Evolutionary conservation across 1,140 invertebrate genomes (phyloP).

Genomic region (Aphelenchoides avenae): DNA sequence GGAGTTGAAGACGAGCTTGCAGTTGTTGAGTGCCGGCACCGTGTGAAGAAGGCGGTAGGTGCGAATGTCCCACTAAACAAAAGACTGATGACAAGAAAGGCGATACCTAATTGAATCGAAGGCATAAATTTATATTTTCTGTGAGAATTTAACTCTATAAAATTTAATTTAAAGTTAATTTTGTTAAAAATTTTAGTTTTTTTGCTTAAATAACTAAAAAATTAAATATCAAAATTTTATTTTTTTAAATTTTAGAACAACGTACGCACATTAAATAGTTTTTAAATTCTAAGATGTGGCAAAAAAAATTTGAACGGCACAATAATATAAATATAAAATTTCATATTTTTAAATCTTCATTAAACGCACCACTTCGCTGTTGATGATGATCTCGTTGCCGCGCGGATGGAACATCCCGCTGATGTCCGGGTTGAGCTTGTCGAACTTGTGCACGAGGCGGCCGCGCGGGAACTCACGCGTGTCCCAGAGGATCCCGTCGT

Average conservation of each 20-base stretch:
- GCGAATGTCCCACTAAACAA: conserved; percentile 86
- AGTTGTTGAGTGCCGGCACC: conserved; percentile 83
- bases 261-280: conserved; percentile 3
- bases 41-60: conserved; percentile 89
- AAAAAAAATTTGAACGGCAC: conserved; percentile 3
- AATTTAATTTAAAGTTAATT: no score
- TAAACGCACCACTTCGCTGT: conserved; percentile 64
- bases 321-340: not conserved
- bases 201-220: conserved; percentile 17
- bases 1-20: conserved; percentile 66
- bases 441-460: conserved; percentile 81
- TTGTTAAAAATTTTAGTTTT: not conserved
- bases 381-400: conserved; percentile 67
- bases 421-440: conserved; percentile 88
- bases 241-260: conserved; percentile 22
- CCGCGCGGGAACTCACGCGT: conserved; percentile 68
- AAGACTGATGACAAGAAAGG: conserved; percentile 63
- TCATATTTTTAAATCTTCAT: conserved; percentile 16
- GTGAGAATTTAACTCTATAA: no score
- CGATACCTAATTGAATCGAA: conserved; percentile 5
- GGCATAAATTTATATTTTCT: no score
- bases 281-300: not conserved
- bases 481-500: conserved; percentile 94
- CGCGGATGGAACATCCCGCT: conserved; percentile 96
- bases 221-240: no score